A percentile compares a stretch with the other conserved stretches of the same genome.
Conservation (phyloP, 2,797 vertebrate species). For the Triplophysa yarkandensis region DNA sequence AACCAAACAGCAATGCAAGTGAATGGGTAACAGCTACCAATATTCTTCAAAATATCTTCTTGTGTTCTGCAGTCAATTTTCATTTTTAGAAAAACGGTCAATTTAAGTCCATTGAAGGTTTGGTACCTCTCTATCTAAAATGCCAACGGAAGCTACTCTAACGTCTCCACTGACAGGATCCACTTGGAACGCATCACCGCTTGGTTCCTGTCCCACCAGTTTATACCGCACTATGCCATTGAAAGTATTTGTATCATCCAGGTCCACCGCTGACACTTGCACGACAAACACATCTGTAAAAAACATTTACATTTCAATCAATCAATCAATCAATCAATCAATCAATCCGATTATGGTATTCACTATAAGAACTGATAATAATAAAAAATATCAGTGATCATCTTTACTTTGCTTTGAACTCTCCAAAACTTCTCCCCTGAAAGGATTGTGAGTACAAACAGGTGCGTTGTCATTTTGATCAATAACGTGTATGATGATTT, state of each 20-base stretch:
- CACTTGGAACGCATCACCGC: conserved; percentile 74
- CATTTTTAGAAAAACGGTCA: too few relatives aligned
- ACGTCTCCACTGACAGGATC: conserved; percentile 75
- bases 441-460: conserved; percentile 72
- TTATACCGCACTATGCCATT: conserved; percentile 79
- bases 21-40: too few relatives aligned
- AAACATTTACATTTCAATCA: conserved; percentile 6
- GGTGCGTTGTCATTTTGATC: conserved; percentile 90
- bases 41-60: too few relatives aligned
- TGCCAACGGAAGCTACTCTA: conserved; percentile 68
- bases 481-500: conserved; percentile 78
- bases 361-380: background rate
- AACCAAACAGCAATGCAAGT: too few relatives aligned
- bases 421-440: conserved; percentile 77
- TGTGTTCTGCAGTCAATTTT: too few relatives aligned
- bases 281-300: conserved; percentile 75
- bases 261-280: conserved; percentile 78
- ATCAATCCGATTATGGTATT: too few relatives aligned
- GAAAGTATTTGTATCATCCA: conserved; percentile 72
- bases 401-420: conserved; percentile 75
- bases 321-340: too few relatives aligned
- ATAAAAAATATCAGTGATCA: background rate
- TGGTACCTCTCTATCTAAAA: conserved; percentile 83
- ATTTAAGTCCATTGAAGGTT: too few relatives aligned
- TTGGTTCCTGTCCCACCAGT: conserved; percentile 73